A percentile compares a stretch with the other conserved stretches of the same genome.
Evolutionary conservation across 2,797 vertebrate species (phyloP).

Genomic region (Channallabes apus): DNA sequence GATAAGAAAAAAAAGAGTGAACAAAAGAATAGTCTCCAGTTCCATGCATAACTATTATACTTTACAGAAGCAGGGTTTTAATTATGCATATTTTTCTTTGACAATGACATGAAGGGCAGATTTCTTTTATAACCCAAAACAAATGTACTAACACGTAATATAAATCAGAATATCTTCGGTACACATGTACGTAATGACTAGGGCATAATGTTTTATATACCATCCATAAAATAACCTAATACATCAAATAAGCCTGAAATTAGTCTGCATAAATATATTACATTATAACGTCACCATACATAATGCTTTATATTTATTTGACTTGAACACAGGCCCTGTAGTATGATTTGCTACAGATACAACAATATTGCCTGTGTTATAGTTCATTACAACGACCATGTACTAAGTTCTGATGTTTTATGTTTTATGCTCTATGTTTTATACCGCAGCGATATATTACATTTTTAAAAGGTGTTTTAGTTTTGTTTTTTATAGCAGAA

Average conservation of each 20-base stretch:
- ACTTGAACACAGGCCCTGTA: background rate
- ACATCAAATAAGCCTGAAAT: background rate
- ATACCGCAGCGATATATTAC: background rate
- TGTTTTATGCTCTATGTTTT: too few species aligned
- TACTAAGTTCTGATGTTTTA: too few species aligned
- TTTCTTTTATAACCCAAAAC: background rate
- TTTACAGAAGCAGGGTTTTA: background rate
- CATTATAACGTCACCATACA: background rate
- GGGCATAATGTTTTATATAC: background rate
- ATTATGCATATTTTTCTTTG: background rate
- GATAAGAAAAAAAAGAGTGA: background rate
- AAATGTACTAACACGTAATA: background rate
- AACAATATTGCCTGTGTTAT: background rate
- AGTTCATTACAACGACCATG: background rate
- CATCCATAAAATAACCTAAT: background rate
- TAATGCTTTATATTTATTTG: background rate
- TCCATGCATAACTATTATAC: background rate
- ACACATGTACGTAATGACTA: background rate
- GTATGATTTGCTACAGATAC: background rate
- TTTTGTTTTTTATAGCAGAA: background rate
- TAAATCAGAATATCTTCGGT: background rate
- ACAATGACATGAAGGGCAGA: background rate
- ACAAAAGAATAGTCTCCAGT: background rate
- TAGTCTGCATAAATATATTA: background rate
- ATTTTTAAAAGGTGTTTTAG: background rate